Base-by-base conservation (phyloP, 1,140 invertebrate genomes). In the Heliconius congener region DNA sequence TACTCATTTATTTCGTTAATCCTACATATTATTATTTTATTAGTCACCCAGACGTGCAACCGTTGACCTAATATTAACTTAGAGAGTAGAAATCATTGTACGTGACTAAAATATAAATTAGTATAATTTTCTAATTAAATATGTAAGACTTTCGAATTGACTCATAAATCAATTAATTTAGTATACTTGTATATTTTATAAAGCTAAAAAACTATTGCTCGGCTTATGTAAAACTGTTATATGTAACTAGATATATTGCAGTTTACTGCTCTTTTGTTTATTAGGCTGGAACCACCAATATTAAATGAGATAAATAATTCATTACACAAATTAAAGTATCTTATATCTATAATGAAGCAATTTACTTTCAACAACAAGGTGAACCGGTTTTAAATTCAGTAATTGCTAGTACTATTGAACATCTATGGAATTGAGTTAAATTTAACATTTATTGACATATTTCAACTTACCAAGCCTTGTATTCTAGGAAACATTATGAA, bases 401-500 rank as follows among this genome's bases (percentile, higher is more conserved):
- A 60, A 60, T 60, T 60, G 55, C 55, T 60, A 60, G 13, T 60
- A n/a, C 55, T 11, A 23, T 30, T 13, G 60, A 66, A 66, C 5
- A 66, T 27, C 23, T 66, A n/a, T 66, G n/a, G 55, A 60, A 66
- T 27, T 16, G 60, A 16, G 9, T 30, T 23, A 23, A n/a, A 66
- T 66, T 6, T 66, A 13, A 0, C 52, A 52, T 30, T 9, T 19
- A n/a, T 77, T 30, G 52, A 66, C 37, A 77, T 27, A 30, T 71
- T 42, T 66, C 19, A 70, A 89, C 90, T 90, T 66, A 93, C 90
- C 90, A 93, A 82, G 84, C 90, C 90, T 85, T 93, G 90, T 80
- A 92, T 90, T 87, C 89, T 89, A 30, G 91, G 91, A 86, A 93
- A 93, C 91, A 93, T 93, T 73, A 81, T 91, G 66, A 77, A 84